Base-by-base conservation (phyloP, 2,797 vertebrate genomes). In the Lithobates sylvaticus region DNA sequence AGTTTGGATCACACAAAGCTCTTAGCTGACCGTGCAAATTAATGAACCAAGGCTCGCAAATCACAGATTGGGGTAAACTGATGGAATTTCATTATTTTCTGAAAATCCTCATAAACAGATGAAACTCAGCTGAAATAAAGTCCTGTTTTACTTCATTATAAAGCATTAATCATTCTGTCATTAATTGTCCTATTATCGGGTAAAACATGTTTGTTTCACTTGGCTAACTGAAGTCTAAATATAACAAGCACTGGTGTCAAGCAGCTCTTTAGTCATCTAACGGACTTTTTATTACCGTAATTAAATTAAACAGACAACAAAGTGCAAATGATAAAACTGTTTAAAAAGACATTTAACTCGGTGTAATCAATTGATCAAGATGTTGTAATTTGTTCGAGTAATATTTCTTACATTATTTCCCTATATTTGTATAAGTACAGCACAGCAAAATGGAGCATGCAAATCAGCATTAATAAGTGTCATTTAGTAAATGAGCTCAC, bases 391-490 rank as follows among this genome's bases (percentile, higher is more conserved):
- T 84, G 61, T 65, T 78, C 29, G 16, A 78, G 67, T 23, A 42
- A 84, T 71, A 29, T 29, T 54, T 77, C 54, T 78, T 72, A 64
- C 29, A 39, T 54, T 34, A 78, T 29, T 61, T 50, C 44, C 18
- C 47, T 84, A 76, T 68, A 67, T 64, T 36, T 84, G 61, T 84
- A 76, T 76, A 76, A 18, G 65, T 65, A 76, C 27, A 47, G 12
- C 73, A 84, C n/a, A 58, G 64, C 27, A 70, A 68, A 84, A 76
- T 70, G 36, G 42, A 50, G 61, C 82, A 69, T 84, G 42, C 58
- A 68, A 69, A 84, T 84, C 82, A 69, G 39, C 54, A 73, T 83
- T 83, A 83, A 75, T 68, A 83, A 75, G 36, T 83, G 68, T 77
- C 61, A 73, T 42, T 54, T 47, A 83, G 42, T 58, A 77, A 86